Evolutionary conservation across 2,113 vertebrate species (phyloP).

Genomic region (Cyanoliseus patagonus): DNA sequence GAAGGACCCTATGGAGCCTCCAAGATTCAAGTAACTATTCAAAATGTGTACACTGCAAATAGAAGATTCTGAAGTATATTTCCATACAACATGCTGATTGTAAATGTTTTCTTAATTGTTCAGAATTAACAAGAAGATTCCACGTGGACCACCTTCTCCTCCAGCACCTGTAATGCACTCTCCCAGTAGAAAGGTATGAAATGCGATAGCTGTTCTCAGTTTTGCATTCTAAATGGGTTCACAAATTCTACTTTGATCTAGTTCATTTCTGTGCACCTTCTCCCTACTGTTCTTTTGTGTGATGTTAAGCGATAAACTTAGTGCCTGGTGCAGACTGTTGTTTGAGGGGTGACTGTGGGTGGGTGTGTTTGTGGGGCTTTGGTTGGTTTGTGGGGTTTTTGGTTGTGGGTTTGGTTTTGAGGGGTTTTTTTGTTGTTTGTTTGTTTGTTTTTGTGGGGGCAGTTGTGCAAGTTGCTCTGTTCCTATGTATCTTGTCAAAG

Average conservation of each 20-base stretch:
- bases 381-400: background rate
- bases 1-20: slow-evolving; percentile 98
- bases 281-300: background rate
- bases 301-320: background rate
- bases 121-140: slow-evolving; percentile 99
- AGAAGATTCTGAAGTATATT: background rate
- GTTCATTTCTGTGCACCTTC: background rate
- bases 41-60: background rate
- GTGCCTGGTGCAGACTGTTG: background rate
- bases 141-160: slow-evolving; percentile 93
- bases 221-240: background rate
- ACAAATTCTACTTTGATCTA: background rate
- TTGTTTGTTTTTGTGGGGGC: background rate
- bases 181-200: slow-evolving; percentile 92
- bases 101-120: slow-evolving; percentile 26
- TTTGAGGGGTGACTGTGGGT: background rate
- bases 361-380: background rate
- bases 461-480: background rate
- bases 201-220: background rate
- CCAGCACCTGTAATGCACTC: slow-evolving; percentile 99
- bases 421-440: too few species aligned
- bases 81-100: background rate
- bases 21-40: slow-evolving; percentile 90
- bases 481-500: background rate
- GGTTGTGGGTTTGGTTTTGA: background rate